Evolutionary conservation across 2,113 vertebrate species (phyloP), one percentile per base, ranked within the genome.

Genomic region (Sialia sialis): DNA sequence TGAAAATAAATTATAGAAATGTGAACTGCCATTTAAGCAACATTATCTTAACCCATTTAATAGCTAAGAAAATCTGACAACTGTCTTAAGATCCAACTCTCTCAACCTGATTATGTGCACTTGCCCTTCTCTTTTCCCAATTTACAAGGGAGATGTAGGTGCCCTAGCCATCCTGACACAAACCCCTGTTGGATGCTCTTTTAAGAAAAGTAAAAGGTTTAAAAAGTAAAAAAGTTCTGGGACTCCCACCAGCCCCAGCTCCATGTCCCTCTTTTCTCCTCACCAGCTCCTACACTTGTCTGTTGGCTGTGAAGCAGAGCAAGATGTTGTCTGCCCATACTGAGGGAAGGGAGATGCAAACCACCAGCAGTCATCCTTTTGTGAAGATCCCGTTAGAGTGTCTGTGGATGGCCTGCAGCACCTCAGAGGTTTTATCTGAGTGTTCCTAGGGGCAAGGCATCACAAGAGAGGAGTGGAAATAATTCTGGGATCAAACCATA

Each of bases 211-310:
- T 21, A 11, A 26, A 30, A 58, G 5, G 7, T 38, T 68, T 59
- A 32, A 44, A 51, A n/a, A n/a, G n/a, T n/a, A n/a, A n/a, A 36
- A 18, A 32, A 69, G 9, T 44, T 27, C 23, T 66, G 11, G 12
- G 21, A 56, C 25, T 55, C 16, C 44, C 5, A 4, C 9, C 21
- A 89, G 20, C 7, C 70, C 25, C 51, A 77, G 11, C 3, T 59
- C 32, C 11, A 36, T 2, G 1, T 36, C 29, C 5, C 6, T 34
- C 20, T 13, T n/a, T 5, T 2, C 14, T 39, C 13, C 13, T 36
- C 25, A 60, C 4, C 52, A 74, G 30, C 8, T 63, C 11, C 73
- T 41, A 22, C n/a, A 26, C 16, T 13, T n/a, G 18, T 49, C 15
- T 52, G 25, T 59, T 54, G 1, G 9, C 41, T 4, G 1, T 59